phyloP scores from a whole-genome alignment of 2,797 vertebrate species.

The Esox masquinongy region DNA sequence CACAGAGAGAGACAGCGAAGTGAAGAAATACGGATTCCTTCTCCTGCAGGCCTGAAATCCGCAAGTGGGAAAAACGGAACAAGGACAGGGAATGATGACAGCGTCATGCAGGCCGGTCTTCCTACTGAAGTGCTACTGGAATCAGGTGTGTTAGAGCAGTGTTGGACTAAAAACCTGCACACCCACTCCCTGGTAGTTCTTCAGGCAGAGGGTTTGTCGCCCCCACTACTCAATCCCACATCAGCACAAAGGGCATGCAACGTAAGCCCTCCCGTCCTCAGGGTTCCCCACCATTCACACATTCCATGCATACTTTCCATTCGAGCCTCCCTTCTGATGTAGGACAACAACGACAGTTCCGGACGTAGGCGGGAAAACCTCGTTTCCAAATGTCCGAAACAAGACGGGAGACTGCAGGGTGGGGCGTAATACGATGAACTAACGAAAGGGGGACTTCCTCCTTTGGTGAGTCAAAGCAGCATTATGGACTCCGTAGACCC shows the following conservation, averaged over 20 bases:
- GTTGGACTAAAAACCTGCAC: background rate
- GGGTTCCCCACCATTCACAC: background rate
- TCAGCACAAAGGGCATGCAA: background rate
- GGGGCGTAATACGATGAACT: background rate
- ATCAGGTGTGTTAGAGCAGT: background rate
- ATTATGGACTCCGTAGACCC: background rate
- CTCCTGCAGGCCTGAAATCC: slow-evolving; percentile 3
- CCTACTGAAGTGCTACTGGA: background rate
- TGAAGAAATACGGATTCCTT: background rate
- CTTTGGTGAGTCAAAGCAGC: background rate
- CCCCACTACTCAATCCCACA: background rate
- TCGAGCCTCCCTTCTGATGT: background rate
- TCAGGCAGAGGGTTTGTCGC: background rate
- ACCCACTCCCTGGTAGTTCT: background rate
- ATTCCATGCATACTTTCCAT: background rate
- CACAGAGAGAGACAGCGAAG: background rate
- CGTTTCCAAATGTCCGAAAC: background rate
- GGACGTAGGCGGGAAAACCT: background rate
- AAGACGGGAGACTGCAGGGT: background rate
- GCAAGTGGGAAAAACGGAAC: slow-evolving; percentile 15
- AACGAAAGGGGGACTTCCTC: background rate
- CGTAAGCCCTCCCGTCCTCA: background rate
- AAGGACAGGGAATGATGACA: background rate
- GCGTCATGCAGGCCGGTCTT: background rate
- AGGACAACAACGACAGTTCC: background rate